A percentile compares a stretch with the other conserved stretches of the same genome.
Evolutionary conservation across 2,113 vertebrate species (phyloP).

Genomic region (Semicossyphus pulcher): DNA sequence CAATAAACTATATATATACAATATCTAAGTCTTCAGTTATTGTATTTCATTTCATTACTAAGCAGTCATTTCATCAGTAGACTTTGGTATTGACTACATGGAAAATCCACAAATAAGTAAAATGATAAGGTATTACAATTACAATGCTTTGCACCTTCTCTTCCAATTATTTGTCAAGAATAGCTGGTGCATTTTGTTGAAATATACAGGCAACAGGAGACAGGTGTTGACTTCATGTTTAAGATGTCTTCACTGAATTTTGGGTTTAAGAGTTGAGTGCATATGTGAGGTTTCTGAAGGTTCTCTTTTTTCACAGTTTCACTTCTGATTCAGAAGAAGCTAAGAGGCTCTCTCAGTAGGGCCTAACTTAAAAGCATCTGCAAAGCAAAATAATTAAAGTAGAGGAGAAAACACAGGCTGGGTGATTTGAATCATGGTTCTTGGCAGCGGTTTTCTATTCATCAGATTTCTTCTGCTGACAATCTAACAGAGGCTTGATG

Average conservation of each 20-base stretch:
- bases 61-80: too few relatives aligned
- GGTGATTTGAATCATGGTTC: slow-evolving; percentile 37
- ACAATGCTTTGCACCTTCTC: too few relatives aligned
- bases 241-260: slow-evolving; percentile 19
- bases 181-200: slow-evolving; percentile 29
- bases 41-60: too few relatives aligned
- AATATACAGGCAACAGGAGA: slow-evolving; percentile 19
- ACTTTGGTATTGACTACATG: too few relatives aligned
- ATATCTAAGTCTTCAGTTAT: too few relatives aligned
- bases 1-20: too few relatives aligned
- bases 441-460: slow-evolving; percentile 46
- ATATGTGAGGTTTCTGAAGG: too few relatives aligned
- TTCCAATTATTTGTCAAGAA: too few relatives aligned
- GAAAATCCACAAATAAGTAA: too few relatives aligned
- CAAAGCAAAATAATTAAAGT: slow-evolving; percentile 38
- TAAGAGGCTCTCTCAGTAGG: background rate
- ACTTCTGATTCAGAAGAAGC: slow-evolving; percentile 1
- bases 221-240: slow-evolving; percentile 47
- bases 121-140: too few relatives aligned
- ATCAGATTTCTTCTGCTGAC: slow-evolving; percentile 42
- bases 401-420: slow-evolving; percentile 12
- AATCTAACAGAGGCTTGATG: slow-evolving; percentile 34
- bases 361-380: slow-evolving; percentile 15
- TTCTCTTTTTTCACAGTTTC: slow-evolving; percentile 8
- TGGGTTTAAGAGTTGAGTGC: too few relatives aligned